Percentiles rank a stretch among this genome's conserved stretches.
phyloP scores from a whole-genome alignment of 2,797 vertebrate genomes.

The Channa striata region DNA sequence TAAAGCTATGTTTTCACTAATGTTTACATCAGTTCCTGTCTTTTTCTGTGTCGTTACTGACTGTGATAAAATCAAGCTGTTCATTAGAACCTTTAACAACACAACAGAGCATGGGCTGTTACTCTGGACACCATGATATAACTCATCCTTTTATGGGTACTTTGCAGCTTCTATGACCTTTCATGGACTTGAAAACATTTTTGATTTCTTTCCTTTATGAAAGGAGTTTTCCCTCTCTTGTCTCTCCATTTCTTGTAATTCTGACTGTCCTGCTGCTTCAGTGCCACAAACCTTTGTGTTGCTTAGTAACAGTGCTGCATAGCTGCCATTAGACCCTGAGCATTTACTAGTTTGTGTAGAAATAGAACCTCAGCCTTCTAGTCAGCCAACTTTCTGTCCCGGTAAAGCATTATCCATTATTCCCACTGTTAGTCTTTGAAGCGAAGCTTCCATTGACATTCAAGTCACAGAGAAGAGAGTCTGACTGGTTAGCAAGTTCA shows the following conservation, averaged over 20 bases:
- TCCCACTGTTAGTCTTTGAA: slow-evolving; percentile 10
- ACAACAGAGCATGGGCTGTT: slow-evolving; percentile 14
- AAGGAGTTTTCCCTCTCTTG: background rate
- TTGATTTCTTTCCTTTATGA: background rate
- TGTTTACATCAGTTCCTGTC: background rate
- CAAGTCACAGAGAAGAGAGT: slow-evolving; percentile 34
- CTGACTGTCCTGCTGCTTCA: background rate
- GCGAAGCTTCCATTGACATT: slow-evolving; percentile 50
- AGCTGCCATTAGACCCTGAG: slow-evolving; percentile 2
- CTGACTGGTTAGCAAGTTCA: slow-evolving; percentile 24
- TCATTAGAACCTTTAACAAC: slow-evolving; percentile 58
- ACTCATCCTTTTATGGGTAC: background rate
- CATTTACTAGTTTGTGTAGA: slow-evolving; percentile 11
- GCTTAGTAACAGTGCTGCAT: slow-evolving; percentile 49
- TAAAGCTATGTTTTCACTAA: background rate
- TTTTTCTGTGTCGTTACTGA: background rate
- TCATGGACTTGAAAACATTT: background rate
- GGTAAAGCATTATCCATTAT: slow-evolving; percentile 27
- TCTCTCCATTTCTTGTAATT: background rate
- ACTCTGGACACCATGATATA: background rate
- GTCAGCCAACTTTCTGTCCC: slow-evolving; percentile 45
- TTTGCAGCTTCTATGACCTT: background rate
- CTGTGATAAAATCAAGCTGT: slow-evolving; percentile 23
- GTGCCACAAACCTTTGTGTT: slow-evolving; percentile 31
- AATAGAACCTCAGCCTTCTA: slow-evolving; percentile 17